Evolutionary conservation across 2,888 invertebrate genomes (phyloP).

Genomic region (Drosophila putrida): DNA sequence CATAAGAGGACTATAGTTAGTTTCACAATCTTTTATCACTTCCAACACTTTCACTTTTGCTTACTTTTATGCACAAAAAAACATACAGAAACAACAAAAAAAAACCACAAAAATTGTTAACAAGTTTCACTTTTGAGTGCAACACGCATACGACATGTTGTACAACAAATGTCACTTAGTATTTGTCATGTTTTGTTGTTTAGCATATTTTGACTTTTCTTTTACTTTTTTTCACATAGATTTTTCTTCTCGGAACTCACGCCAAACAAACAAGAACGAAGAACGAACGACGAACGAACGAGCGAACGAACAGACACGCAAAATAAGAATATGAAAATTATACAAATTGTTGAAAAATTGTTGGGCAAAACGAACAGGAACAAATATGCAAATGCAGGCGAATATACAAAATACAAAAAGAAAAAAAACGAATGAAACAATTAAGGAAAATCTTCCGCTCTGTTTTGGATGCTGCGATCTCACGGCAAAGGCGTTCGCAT

Average conservation of each 20-base stretch:
- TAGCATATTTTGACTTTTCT: conserved; percentile 5
- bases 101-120: background rate
- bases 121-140: conserved; percentile 35
- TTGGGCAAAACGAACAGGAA: conserved; percentile 19
- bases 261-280: conserved; percentile 46
- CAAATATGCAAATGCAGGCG: conserved; percentile 21
- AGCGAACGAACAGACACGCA: conserved; percentile 14
- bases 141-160: conserved; percentile 67
- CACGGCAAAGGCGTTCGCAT: conserved; percentile 55
- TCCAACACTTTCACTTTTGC: conserved; percentile 42
- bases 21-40: conserved; percentile 12
- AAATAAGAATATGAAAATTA: conserved; percentile 19
- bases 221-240: conserved; percentile 7
- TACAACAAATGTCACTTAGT: conserved; percentile 32
- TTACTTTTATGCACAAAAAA: conserved; percentile 10
- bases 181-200: conserved; percentile 35
- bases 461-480: conserved; percentile 43
- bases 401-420: background rate
- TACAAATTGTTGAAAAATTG: conserved; percentile 13
- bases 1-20: conserved; percentile 32
- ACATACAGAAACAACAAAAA: conserved; percentile 2
- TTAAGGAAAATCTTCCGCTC: conserved; percentile 46
- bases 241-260: conserved; percentile 19
- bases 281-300: conserved; percentile 11
- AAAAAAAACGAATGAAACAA: conserved; percentile 25